These are phyloP conservation scores for Scaeva pyrastri DNA, from an alignment of 2,888 invertebrate genomes.

Conservation along the genomic window DNA sequence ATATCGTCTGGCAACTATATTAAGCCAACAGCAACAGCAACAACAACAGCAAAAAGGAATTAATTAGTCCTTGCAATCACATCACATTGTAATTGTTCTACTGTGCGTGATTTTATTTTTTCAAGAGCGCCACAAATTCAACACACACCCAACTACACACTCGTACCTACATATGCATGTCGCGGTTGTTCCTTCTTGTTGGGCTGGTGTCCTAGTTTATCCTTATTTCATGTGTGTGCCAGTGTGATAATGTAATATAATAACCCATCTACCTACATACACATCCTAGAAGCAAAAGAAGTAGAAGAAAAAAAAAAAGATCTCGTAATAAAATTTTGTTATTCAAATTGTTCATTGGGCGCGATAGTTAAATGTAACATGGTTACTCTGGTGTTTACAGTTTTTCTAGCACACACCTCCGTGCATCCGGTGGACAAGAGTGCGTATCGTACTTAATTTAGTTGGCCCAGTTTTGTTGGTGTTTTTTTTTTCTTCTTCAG, in stretches of 20 bases:
- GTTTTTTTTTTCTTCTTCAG: no score
- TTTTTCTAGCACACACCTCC: not conserved
- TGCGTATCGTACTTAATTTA: conserved; percentile 14
- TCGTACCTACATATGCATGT: not conserved
- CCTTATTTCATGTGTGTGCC: conserved; percentile 31
- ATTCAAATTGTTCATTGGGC: conserved; percentile 70
- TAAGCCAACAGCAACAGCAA: conserved; percentile 17
- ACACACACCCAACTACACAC: conserved; percentile 2
- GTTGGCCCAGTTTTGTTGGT: conserved; percentile 10
- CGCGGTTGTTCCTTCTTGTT: conserved; percentile 16
- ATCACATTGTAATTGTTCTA: conserved; percentile 33
- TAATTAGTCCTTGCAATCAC: conserved; percentile 68
- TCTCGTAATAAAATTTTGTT: conserved; percentile 53
- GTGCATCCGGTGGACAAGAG: not conserved
- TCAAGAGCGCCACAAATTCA: conserved; percentile 28
- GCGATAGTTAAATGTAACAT: conserved; percentile 57
- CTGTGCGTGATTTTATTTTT: conserved; percentile 42
- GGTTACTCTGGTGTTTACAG: not conserved
- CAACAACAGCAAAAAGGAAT: not conserved
- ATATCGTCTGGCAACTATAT: conserved; percentile 12
- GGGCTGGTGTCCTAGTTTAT: conserved; percentile 21
- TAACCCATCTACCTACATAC: not conserved
- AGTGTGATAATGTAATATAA: not conserved
- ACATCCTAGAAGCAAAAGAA: not conserved
- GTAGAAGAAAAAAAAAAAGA: conserved; percentile 18